A percentile compares a stretch with the other conserved stretches of the same genome.
Conservation (phyloP, 2,888 invertebrate species). For the Tolmerus cingulatus region DNA sequence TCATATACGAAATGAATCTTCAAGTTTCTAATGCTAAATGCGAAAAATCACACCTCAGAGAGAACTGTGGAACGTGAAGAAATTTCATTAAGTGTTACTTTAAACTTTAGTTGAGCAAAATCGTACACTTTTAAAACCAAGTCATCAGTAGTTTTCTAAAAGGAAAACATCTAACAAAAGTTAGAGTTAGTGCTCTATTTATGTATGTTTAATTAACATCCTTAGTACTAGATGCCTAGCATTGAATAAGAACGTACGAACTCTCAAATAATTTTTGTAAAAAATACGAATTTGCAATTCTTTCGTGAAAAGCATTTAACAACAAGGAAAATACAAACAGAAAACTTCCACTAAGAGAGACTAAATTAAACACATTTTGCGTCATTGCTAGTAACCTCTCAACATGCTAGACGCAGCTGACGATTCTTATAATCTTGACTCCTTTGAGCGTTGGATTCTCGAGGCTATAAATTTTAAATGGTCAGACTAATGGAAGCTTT, state of each 20-base stretch:
- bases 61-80: no score
- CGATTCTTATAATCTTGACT: background rate
- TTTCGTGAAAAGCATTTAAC: background rate
- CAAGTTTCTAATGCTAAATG: no score
- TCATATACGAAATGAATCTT: no score
- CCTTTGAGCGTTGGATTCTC: background rate
- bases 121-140: no score
- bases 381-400: background rate
- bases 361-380: background rate
- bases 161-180: no score
- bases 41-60: no score
- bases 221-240: background rate
- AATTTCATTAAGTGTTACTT: no score
- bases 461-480: background rate
- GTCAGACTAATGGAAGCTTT: background rate
- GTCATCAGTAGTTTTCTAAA: no score
- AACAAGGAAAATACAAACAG: background rate
- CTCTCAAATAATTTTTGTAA: background rate
- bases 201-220: no score
- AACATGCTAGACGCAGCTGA: background rate
- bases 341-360: background rate
- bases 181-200: no score
- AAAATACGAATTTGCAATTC: background rate
- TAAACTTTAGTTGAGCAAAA: no score
- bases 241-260: background rate